Evolutionary conservation across 2,797 vertebrate genomes (phyloP).

Genomic region (Esox lucius): DNA sequence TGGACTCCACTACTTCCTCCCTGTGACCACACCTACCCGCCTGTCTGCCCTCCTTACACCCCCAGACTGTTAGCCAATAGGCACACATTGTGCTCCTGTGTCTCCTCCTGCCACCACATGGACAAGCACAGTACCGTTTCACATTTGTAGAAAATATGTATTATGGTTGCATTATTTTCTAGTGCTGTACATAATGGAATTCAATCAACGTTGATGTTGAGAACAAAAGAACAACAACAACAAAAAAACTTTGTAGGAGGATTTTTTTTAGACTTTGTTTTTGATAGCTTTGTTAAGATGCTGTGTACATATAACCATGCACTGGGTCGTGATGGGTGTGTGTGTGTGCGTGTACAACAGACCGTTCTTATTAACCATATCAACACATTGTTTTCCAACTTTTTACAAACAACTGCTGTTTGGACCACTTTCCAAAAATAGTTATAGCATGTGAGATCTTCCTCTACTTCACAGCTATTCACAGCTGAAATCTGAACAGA

Average conservation of each 20-base stretch:
- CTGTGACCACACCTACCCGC: conserved; percentile 81
- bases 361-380: too few relatives aligned
- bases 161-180: conserved; percentile 98
- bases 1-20: conserved; percentile 98
- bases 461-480: too few relatives aligned
- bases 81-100: conserved; percentile 73
- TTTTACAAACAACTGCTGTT: too few relatives aligned
- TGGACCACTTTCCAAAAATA: too few relatives aligned
- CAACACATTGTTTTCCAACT: too few relatives aligned
- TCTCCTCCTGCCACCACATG: conserved; percentile 56
- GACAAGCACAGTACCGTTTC: conserved; percentile 76
- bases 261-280: conserved; percentile 88
- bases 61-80: conserved; percentile 90
- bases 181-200: conserved; percentile 90
- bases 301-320: conserved; percentile 89
- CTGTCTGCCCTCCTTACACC: conserved; percentile 52
- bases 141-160: conserved; percentile 94
- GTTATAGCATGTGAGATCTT: too few relatives aligned
- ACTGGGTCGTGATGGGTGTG: conserved; percentile 77
- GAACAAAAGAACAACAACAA: conserved; percentile 81
- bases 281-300: conserved; percentile 85
- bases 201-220: conserved; percentile 86
- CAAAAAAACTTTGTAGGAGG: conserved; percentile 84
- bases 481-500: too few relatives aligned
- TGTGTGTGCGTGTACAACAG: conserved; percentile 57